phyloP scores from a whole-genome alignment of 1,140 invertebrate species.

The Aradophagus sp. region DNA sequence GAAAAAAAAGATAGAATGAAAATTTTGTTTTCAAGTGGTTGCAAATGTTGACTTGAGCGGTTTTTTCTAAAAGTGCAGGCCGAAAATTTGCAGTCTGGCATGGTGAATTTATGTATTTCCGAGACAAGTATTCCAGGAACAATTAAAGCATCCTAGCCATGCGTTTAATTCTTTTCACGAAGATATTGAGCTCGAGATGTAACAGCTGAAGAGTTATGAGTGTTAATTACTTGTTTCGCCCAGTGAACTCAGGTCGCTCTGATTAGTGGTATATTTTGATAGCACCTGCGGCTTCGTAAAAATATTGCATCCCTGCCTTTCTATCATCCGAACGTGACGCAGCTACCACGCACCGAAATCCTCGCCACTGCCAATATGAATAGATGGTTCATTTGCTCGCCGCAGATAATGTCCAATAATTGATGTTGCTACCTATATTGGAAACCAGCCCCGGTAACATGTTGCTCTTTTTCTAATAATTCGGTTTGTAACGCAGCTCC shows the following conservation, averaged over 20 bases:
- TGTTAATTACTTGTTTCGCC: conserved; percentile 68
- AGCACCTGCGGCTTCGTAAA: conserved; percentile 63
- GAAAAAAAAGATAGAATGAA: too few relatives aligned
- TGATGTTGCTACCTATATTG: conserved; percentile 43
- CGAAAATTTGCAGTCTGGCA: conserved; percentile 41
- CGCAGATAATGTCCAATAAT: conserved; percentile 37
- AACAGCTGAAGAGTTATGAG: conserved; percentile 63
- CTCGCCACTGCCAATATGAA: conserved; percentile 41
- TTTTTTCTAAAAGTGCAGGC: conserved; percentile 20
- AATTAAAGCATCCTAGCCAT: conserved; percentile 58
- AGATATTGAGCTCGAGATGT: conserved; percentile 56
- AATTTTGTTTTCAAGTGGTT: too few relatives aligned
- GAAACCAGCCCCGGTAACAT: conserved; percentile 28
- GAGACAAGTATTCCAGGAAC: conserved; percentile 59
- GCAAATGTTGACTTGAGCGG: too few relatives aligned
- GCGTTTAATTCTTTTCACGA: conserved; percentile 53
- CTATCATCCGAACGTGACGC: conserved; percentile 42
- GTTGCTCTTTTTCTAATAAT: too few relatives aligned
- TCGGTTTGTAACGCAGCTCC: too few relatives aligned
- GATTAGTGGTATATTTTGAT: conserved; percentile 65
- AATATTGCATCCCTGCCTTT: conserved; percentile 43
- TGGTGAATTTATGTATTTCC: conserved; percentile 61
- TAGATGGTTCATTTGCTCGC: conserved; percentile 34
- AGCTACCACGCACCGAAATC: conserved; percentile 43
- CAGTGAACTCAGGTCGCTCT: conserved; percentile 51